Evolutionary conservation across 2,113 vertebrate species (phyloP).

Genomic region (Anas platyrhynchos): DNA sequence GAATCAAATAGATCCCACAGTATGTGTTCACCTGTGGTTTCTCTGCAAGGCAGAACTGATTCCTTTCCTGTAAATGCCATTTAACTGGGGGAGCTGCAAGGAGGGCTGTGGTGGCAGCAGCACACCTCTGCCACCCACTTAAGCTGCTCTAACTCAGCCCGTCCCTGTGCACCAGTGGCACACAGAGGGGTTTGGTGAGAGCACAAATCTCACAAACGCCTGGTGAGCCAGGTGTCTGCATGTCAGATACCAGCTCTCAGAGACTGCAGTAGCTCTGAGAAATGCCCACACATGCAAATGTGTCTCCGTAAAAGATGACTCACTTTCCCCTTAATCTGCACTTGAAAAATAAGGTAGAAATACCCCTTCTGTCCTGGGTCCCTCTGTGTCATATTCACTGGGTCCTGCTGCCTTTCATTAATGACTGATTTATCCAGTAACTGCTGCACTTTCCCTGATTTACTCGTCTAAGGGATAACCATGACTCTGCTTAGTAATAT

Average conservation of each 20-base stretch:
- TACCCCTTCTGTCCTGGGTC: not conserved
- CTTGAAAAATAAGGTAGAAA: not conserved
- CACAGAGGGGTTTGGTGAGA: not conserved
- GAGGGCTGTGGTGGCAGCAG: not conserved
- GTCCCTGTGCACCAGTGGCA: rapidly evolving
- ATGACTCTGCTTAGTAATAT: not conserved
- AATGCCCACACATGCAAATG: not conserved
- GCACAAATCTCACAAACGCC: not conserved
- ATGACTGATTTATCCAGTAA: not conserved
- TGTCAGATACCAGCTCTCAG: not conserved
- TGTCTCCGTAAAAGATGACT: not conserved
- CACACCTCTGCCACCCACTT: not conserved
- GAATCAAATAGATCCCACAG: not conserved
- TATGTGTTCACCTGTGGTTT: not conserved
- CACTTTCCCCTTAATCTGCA: not conserved
- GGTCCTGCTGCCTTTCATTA: not conserved
- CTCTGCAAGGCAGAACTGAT: not conserved
- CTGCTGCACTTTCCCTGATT: not conserved
- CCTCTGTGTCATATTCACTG: not conserved
- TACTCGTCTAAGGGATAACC: not conserved
- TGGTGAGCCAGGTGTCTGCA: not conserved
- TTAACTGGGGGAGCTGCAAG: not conserved
- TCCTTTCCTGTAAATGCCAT: not conserved
- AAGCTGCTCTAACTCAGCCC: not conserved
- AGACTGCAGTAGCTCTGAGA: not conserved